Base-by-base conservation (phyloP, 2,797 vertebrate species). In the Pseudocheirus occidentalis region DNA sequence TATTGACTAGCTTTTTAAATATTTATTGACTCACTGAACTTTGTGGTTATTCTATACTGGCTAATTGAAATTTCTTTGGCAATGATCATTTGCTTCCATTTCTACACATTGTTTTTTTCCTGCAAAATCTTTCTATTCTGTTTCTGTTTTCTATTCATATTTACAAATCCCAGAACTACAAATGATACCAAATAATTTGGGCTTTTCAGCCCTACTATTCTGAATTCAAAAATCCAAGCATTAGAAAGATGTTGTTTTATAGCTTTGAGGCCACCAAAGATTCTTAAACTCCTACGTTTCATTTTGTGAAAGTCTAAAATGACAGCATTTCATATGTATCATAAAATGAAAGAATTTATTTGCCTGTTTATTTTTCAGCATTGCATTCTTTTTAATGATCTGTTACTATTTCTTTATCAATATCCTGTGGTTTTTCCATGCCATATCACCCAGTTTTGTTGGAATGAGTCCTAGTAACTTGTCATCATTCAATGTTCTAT, bases 171-270 rank as follows among this genome's bases (percentile, higher is more conserved):
- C 92, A 96, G 56, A 91, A 93, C 53, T 52, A 56, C 93, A 93
- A 58, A 81, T 4, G 6, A 81, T 81, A 46, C 66, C 18, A 10
- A 93, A 46, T 96, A 73, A 28, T 95, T 54, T 62, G n/a, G 59
- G 14, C 59, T 95, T 96, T 96, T 40, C 81, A 96, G 95, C 94
- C 56, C 92, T 50, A 95, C 62, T 95, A 54, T 89, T 95, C 58
- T 97, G 73, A 53, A 94, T 91, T 95, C 95, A 96, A 95, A 95
- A 93, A 27, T 95, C 95, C 55, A 96, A 28, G 81, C 91, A 92
- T 96, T 95, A 66, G 59, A 66, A n/a, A 73, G 31, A 40, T 40
- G 62, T 40, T 73, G 18, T 73, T 73, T 73, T n/a, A 73, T n/a
- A n/a, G 66, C n/a, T 40, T 24, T 81, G n/a, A 40, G 18, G 7